phyloP scores from a whole-genome alignment of 2,888 invertebrate species.

The Ophion slaviceki region DNA sequence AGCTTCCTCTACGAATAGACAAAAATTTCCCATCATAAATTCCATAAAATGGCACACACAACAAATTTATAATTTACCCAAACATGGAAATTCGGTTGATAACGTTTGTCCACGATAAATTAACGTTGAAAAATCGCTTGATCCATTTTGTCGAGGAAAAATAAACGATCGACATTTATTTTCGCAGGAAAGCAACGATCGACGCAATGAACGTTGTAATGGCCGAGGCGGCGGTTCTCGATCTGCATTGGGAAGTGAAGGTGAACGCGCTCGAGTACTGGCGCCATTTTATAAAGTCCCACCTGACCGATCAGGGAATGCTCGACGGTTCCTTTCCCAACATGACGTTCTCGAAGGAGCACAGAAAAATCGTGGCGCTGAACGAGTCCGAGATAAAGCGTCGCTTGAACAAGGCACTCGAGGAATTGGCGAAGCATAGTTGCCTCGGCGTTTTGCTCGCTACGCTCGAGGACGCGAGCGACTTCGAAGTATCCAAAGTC shows the following conservation, averaged over 20 bases:
- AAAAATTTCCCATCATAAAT: no score
- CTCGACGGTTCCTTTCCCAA: constrained; percentile 91
- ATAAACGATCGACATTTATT: constrained; percentile 13
- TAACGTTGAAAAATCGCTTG: no score
- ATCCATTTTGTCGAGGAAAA: not conserved
- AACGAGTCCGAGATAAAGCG: constrained; percentile 88
- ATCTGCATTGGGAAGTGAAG: constrained; percentile 94
- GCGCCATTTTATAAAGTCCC: constrained; percentile 87
- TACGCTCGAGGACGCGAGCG: constrained; percentile 88
- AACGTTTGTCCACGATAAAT: not conserved
- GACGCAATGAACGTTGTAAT: constrained; percentile 87
- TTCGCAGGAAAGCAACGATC: constrained; percentile 82
- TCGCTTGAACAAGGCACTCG: constrained; percentile 87
- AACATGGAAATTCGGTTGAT: not conserved
- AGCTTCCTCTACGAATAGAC: no score
- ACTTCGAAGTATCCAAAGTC: constrained; percentile 88
- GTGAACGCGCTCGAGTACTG: constrained; percentile 89
- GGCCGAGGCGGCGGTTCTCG: constrained; percentile 87
- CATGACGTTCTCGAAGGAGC: constrained; percentile 91
- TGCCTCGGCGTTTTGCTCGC: constrained; percentile 89
- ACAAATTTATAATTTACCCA: no score
- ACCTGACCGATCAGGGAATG: constrained; percentile 91
- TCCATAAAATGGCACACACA: no score
- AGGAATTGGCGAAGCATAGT: constrained; percentile 88
- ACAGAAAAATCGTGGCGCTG: constrained; percentile 90